Percentiles rank a stretch among this genome's conserved stretches.
Conservation (phyloP, 1,140 invertebrate genomes). For the Trichonephila clavata region DNA sequence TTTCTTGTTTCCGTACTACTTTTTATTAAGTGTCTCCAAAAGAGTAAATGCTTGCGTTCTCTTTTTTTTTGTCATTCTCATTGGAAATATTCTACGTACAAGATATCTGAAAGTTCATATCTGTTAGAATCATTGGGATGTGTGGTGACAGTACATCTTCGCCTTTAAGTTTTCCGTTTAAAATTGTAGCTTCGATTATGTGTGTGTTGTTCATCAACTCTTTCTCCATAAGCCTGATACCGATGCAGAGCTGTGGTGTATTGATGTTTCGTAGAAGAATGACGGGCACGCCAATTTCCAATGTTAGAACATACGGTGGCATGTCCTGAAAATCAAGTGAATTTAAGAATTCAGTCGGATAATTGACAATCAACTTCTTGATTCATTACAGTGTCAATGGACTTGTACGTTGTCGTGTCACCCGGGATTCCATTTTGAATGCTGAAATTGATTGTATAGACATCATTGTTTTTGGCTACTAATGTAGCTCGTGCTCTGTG, state of each 20-base stretch:
- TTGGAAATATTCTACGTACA: too few relatives aligned
- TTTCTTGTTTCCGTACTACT: too few relatives aligned
- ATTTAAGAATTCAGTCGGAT: conserved; percentile 79
- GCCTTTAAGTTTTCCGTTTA: background rate
- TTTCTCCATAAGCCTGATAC: background rate
- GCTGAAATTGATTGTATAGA: background rate
- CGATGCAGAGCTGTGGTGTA: background rate
- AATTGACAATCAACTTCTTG: conserved; percentile 70
- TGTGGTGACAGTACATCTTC: background rate
- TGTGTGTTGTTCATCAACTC: background rate
- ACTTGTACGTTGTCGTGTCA: too few relatives aligned
- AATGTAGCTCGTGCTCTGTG: background rate
- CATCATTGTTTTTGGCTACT: background rate
- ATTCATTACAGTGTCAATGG: conserved; percentile 58
- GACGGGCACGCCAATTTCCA: conserved; percentile 78
- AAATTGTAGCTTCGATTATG: too few relatives aligned
- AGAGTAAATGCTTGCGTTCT: too few relatives aligned
- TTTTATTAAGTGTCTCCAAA: too few relatives aligned
- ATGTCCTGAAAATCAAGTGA: conserved; percentile 78
- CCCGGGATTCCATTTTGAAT: too few relatives aligned
- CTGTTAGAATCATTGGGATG: background rate
- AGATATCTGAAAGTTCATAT: background rate
- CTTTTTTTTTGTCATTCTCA: too few relatives aligned
- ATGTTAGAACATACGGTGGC: conserved; percentile 77
- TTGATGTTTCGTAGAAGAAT: conserved; percentile 63